A percentile compares a stretch with the other conserved stretches of the same genome.
Conservation (phyloP, 2,113 vertebrate species). For the Noturus placidus region DNA sequence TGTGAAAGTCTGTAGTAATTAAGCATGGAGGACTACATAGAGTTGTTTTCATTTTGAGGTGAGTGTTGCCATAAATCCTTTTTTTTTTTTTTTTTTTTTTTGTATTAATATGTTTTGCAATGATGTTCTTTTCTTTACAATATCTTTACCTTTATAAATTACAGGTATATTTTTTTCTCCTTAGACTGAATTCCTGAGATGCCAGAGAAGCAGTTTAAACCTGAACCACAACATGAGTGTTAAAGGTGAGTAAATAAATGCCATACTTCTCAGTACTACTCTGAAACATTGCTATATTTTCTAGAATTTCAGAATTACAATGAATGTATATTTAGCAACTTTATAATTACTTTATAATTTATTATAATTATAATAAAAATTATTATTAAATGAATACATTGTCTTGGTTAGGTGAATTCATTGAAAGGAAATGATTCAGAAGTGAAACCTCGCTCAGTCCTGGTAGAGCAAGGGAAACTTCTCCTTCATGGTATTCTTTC, state of each 20-base stretch:
- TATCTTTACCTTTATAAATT: not conserved
- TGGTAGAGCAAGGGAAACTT: not conserved
- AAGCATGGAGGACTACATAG: not conserved
- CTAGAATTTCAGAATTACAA: not conserved
- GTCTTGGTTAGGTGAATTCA: not conserved
- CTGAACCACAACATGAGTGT: not conserved
- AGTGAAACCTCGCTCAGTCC: not conserved
- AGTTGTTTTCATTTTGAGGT: conserved; percentile 10
- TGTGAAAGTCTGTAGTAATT: not conserved
- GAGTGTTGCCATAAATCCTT: conserved; percentile 48
- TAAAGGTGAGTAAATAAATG: not conserved
- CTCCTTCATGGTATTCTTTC: not conserved
- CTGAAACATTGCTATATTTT: conserved; percentile 49
- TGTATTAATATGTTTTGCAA: not conserved
- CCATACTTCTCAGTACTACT: not conserved
- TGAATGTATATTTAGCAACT: not conserved
- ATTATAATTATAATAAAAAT: not conserved
- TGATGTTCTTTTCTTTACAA: not conserved
- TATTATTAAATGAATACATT: conserved; percentile 41
- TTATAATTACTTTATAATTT: not conserved
- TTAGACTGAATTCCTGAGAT: not conserved
- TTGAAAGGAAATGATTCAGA: not conserved
- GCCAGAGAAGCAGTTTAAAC: not conserved
- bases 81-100: not conserved
- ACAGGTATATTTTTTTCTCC: not conserved